A percentile compares a stretch with the other conserved stretches of the same genome.
Evolutionary conservation across 2,113 vertebrate species (phyloP).

Genomic region (Leucoraja erinaceus): DNA sequence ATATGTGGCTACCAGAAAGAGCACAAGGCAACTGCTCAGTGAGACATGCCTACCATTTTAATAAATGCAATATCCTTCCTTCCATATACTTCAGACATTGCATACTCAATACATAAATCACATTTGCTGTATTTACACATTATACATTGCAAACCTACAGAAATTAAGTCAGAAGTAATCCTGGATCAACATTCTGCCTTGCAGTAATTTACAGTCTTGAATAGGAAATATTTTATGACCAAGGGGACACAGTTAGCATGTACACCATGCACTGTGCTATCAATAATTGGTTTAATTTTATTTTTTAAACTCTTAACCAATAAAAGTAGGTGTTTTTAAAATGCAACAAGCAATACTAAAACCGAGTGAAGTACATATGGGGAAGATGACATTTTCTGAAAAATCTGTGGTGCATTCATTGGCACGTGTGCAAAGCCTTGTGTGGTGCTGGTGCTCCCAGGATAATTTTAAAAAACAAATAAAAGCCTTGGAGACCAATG

Average conservation of each 20-base stretch:
- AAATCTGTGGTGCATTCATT: constrained; percentile 16
- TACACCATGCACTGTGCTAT: neutral
- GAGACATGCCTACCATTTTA: constrained; percentile 28
- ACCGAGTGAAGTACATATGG: constrained; percentile 50
- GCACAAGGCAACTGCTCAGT: constrained; percentile 3
- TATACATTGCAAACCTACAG: constrained; percentile 52
- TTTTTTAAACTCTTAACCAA: constrained; percentile 38
- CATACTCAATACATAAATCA: constrained; percentile 32
- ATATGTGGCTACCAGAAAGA: neutral
- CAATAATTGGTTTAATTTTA: constrained; percentile 38
- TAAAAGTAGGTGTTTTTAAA: constrained; percentile 22
- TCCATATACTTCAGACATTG: constrained; percentile 20
- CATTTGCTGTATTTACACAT: constrained; percentile 66
- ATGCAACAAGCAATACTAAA: constrained; percentile 42
- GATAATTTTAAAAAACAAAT: constrained; percentile 47
- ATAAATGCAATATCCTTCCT: constrained; percentile 40
- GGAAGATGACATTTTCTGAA: neutral
- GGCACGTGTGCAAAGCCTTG: constrained; percentile 49
- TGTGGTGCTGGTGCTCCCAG: constrained; percentile 56
- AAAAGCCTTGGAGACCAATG: constrained; percentile 44
- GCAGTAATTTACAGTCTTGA: constrained; percentile 17
- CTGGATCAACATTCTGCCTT: constrained; percentile 21
- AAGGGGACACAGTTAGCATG: neutral
- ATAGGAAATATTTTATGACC: constrained; percentile 15
- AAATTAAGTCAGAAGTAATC: constrained; percentile 57